Conservation (phyloP, 2,797 vertebrate genomes). For the Passerculus sandwichensis region DNA sequence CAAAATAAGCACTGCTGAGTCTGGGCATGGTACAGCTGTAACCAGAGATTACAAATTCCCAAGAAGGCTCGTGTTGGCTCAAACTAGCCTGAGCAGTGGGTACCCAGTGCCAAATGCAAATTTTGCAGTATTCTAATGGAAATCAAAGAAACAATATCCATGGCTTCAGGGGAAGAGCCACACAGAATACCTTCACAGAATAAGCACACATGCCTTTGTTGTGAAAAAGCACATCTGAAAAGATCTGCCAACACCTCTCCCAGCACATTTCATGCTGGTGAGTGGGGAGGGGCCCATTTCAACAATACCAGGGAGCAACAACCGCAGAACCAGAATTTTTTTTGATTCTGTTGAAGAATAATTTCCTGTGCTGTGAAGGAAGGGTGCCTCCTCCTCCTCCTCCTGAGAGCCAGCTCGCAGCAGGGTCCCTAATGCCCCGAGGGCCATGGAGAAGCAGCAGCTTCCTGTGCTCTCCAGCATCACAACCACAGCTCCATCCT, state of each 20-base stretch:
- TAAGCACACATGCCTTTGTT: not conserved
- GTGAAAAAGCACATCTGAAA: not conserved
- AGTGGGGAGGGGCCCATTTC: not conserved
- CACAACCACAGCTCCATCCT: slow-evolving; percentile 43
- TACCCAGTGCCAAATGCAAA: slow-evolving; percentile 29
- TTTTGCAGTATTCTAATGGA: slow-evolving; percentile 27
- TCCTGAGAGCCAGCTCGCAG: not conserved
- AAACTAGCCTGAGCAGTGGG: not conserved
- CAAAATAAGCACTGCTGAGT: not conserved
- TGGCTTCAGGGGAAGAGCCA: slow-evolving; percentile 1
- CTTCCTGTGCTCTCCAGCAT: slow-evolving; percentile 30
- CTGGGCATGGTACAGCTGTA: not conserved
- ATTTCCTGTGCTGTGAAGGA: not conserved
- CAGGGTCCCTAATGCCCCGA: not conserved
- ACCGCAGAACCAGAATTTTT: not conserved
- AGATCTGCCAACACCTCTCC: slow-evolving; percentile 3
- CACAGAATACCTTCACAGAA: slow-evolving; percentile 13
- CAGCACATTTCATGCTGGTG: not conserved
- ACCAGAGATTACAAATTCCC: not conserved
- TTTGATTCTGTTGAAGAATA: not conserved
- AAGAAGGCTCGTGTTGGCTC: slow-evolving; percentile 1
- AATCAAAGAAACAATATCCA: slow-evolving; percentile 40
- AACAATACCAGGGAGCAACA: not conserved
- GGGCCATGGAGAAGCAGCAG: slow-evolving; percentile 14
- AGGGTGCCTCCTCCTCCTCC: not conserved